Evolutionary conservation across 2,888 invertebrate genomes (phyloP), one percentile per base, ranked within the genome.

Genomic region (Chironomus tentans): DNA sequence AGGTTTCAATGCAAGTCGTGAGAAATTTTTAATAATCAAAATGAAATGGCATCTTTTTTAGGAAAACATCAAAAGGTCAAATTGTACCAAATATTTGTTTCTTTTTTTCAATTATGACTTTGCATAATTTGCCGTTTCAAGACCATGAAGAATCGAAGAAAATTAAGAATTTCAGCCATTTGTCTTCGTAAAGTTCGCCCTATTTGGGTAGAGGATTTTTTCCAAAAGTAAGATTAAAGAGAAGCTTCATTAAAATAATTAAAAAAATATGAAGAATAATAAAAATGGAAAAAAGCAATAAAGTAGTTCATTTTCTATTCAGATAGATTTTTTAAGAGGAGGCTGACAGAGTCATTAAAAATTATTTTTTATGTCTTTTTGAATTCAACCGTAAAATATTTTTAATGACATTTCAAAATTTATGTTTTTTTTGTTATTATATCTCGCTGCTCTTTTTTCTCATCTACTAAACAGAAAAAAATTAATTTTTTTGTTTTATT

Each of bases 341-440:
- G 38, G 38, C 38, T 38, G 56, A 56, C 18, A 56, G 15, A 56
- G 56, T 15, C 56, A 56, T 56, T 15, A 56, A 56, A 56, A 56
- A 56, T 65, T 7, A 65, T 7, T 24, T 65, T 65, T 65, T 65
- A 65, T 65, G 65, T 13, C 65, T 3, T 21, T 65, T n/a, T 65
- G 65, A 65, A 21, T 21, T 24, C 12, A 22, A 22, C 65, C 65
- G 65, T 65, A 65, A 65, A 65, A 65, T 56, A 56, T 65, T 65
- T 65, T 65, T 65, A 65, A 65, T 65, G 65, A 65, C 65, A 24
- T 65, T 24, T 24, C 24, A 65, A 65, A 65, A 65, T 65, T 65
- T 65, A 65, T 65, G 65, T 65, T 65, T 7, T 65, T 65, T 22
- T 7, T 56, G 56, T 56, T 56, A n/a, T 50, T 50, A 15, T 15